Conservation (phyloP, 2,888 invertebrate genomes). For the Stratiomys singularior region DNA sequence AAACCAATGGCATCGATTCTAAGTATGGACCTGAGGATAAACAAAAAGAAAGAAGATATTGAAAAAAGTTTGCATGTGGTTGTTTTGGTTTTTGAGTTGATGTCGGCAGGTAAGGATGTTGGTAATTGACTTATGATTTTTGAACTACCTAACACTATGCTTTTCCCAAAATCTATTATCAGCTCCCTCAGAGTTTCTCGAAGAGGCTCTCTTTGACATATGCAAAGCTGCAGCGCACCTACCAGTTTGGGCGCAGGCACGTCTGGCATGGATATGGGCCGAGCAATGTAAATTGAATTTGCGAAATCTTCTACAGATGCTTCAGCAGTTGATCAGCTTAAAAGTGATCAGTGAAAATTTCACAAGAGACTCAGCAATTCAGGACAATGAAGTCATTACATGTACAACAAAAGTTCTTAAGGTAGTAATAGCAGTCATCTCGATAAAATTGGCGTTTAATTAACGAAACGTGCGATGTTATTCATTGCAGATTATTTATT, state of each 20-base stretch:
- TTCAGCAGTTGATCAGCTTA: slow-evolving; percentile 89
- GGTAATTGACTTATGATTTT: no score
- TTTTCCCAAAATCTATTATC: slow-evolving; percentile 57
- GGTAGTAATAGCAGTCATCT: slow-evolving; percentile 67
- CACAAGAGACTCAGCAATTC: slow-evolving; percentile 77
- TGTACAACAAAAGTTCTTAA: slow-evolving; percentile 90
- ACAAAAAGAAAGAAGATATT: slow-evolving; percentile 53
- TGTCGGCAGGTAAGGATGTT: slow-evolving; percentile 74
- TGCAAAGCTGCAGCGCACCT: slow-evolving; percentile 81
- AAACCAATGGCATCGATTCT: slow-evolving; percentile 54
- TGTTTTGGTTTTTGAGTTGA: slow-evolving; percentile 83
- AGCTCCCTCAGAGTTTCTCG: slow-evolving; percentile 82
- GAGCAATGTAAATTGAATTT: slow-evolving; percentile 73
- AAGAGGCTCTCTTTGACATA: slow-evolving; percentile 81
- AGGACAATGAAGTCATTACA: slow-evolving; percentile 86
- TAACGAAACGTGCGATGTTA: neutral
- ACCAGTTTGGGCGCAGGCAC: slow-evolving; percentile 78
- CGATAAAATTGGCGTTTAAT: neutral
- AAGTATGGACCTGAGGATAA: slow-evolving; percentile 53
- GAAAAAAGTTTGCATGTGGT: slow-evolving; percentile 67
- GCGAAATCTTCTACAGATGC: slow-evolving; percentile 75
- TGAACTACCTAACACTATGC: no score
- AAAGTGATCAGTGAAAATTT: slow-evolving; percentile 83
- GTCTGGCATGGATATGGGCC: slow-evolving; percentile 84
- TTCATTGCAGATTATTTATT: slow-evolving; percentile 77